Evolutionary conservation across 1,140 invertebrate genomes (phyloP).

Genomic region (Proales similis): DNA sequence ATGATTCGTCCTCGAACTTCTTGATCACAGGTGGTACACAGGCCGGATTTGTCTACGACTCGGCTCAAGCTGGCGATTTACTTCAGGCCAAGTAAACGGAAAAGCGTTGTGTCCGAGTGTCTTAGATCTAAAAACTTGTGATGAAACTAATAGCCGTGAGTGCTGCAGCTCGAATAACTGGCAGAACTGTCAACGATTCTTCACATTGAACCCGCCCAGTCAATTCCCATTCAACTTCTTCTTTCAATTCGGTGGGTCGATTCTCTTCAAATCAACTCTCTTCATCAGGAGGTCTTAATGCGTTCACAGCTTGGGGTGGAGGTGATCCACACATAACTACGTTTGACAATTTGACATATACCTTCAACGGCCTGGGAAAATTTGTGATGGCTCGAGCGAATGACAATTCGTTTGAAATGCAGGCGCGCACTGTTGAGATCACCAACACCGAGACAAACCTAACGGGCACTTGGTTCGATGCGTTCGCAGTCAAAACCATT

Average conservation of each 20-base stretch:
- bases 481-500: background rate
- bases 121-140: too few relatives aligned
- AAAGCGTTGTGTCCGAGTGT: too few relatives aligned
- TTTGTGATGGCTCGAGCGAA: slow-evolving; percentile 6
- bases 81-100: slow-evolving; percentile 6
- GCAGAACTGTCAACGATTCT: slow-evolving; percentile 26
- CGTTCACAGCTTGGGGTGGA: slow-evolving; percentile 19
- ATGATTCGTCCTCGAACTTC: background rate
- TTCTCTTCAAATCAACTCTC: too few relatives aligned
- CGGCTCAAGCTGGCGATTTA: background rate
- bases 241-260: too few relatives aligned
- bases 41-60: slow-evolving; percentile 25
- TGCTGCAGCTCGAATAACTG: slow-evolving; percentile 4
- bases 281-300: too few relatives aligned
- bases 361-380: slow-evolving; percentile 30
- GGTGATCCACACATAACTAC: slow-evolving; percentile 30
- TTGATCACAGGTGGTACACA: slow-evolving; percentile 6
- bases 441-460: background rate
- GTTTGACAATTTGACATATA: slow-evolving; percentile 12
- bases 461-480: slow-evolving; percentile 6
- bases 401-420: slow-evolving; percentile 20
- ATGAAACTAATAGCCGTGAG: too few relatives aligned
- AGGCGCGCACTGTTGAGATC: slow-evolving; percentile 1
- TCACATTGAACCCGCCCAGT: background rate
- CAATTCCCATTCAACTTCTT: background rate